Percentiles rank a stretch among this genome's conserved stretches.
phyloP scores from a whole-genome alignment of 2,113 vertebrate genomes.

The Rhea americana region DNA sequence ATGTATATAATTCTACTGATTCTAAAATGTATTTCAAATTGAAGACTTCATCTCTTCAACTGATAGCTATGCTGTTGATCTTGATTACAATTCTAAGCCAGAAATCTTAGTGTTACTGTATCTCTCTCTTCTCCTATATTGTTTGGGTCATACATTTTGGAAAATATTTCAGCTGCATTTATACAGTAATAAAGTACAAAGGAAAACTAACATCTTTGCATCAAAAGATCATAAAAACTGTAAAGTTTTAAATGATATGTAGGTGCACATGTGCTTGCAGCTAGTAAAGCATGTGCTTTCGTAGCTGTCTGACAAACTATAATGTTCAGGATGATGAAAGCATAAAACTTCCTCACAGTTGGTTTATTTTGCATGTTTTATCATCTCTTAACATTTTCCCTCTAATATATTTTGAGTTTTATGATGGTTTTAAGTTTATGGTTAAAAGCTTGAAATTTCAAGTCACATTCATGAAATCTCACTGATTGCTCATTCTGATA shows the following conservation, averaged over 20 bases:
- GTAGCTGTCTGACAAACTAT: not conserved
- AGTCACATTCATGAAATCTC: not conserved
- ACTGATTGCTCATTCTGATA: not conserved
- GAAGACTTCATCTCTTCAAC: not conserved
- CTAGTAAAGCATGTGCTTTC: not conserved
- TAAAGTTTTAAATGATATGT: not conserved
- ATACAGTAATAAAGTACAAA: not conserved
- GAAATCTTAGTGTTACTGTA: not conserved
- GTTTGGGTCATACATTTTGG: not conserved
- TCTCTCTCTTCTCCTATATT: not conserved
- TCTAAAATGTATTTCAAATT: not conserved
- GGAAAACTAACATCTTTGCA: not conserved
- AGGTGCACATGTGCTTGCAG: not conserved
- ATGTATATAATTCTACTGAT: not conserved
- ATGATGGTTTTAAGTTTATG: not conserved
- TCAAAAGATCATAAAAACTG: not conserved
- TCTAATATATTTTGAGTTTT: not conserved
- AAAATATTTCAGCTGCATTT: not conserved
- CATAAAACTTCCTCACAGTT: not conserved
- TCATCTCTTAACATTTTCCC: not conserved
- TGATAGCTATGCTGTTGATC: not conserved
- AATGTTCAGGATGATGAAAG: not conserved
- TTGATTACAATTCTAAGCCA: not conserved
- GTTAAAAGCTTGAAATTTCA: not conserved
- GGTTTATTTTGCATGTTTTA: not conserved